Percentiles rank a stretch among this genome's conserved stretches.
phyloP scores from a whole-genome alignment of 2,797 vertebrate species.

The Tarsius wallacei region DNA sequence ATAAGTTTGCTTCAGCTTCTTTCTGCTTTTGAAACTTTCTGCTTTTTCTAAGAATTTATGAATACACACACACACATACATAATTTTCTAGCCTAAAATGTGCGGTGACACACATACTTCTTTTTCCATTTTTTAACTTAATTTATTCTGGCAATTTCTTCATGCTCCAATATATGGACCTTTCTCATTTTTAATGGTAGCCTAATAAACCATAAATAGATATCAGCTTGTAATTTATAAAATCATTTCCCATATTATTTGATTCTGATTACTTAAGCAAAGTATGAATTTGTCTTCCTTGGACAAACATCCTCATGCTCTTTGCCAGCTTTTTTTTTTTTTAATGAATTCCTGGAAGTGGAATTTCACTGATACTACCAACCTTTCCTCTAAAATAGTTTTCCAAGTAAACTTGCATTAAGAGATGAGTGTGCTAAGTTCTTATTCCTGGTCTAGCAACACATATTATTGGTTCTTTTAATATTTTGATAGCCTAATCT shows the following conservation, averaged over 20 bases:
- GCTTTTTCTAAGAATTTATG: neutral
- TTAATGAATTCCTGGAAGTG: constrained; percentile 45
- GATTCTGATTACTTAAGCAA: constrained; percentile 41
- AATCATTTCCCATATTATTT: neutral
- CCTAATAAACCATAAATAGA: neutral
- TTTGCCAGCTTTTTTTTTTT: neutral
- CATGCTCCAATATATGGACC: neutral
- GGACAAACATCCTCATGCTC: neutral
- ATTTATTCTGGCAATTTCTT: neutral
- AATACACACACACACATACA: neutral
- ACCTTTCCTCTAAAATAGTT: constrained; percentile 29
- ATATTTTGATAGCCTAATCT: neutral
- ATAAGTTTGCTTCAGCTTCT: neutral
- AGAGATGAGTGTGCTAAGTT: neutral
- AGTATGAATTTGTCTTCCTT: constrained; percentile 1
- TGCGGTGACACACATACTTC: neutral
- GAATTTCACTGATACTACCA: neutral
- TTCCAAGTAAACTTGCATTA: neutral
- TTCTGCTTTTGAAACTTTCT: neutral
- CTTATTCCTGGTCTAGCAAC: neutral
- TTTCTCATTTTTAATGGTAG: neutral
- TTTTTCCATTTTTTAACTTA: constrained; percentile 3
- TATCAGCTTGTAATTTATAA: neutral
- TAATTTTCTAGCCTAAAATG: constrained; percentile 30
- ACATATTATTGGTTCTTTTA: neutral